Conservation (phyloP, 2,113 vertebrate species). For the Emydocephalus ijimae region DNA sequence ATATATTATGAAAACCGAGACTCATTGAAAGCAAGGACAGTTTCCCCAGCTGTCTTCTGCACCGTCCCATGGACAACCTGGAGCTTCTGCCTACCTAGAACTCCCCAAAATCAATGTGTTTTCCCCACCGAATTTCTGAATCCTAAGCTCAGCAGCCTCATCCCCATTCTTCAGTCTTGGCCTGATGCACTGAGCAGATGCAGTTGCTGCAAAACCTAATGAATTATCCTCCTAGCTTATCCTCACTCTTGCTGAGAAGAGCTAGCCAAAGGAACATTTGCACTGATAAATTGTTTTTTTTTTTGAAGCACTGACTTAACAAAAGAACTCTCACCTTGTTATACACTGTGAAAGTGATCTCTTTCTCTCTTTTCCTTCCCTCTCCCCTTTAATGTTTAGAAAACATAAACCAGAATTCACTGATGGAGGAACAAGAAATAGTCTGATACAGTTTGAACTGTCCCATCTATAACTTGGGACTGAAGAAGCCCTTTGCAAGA, state of each 20-base stretch:
- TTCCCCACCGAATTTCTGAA: conserved; percentile 17
- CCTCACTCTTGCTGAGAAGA: conserved; percentile 18
- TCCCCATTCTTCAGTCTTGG: conserved; percentile 11
- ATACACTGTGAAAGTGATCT: background rate
- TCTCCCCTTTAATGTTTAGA: rapidly evolving
- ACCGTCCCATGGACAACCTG: background rate
- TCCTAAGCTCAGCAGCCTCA: conserved; percentile 31
- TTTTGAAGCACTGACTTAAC: background rate
- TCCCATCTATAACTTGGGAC: background rate
- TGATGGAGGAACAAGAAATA: background rate
- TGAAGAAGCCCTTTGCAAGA: background rate
- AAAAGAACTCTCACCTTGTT: conserved; percentile 7
- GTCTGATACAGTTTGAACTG: too few species aligned
- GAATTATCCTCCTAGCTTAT: conserved; percentile 19
- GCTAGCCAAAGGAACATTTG: conserved; percentile 1
- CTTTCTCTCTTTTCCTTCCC: rapidly evolving
- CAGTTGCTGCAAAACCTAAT: background rate
- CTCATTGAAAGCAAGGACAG: background rate
- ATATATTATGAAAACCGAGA: background rate
- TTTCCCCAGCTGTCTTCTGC: background rate
- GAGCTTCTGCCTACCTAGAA: background rate
- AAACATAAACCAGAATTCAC: background rate
- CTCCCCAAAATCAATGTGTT: background rate
- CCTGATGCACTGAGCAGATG: conserved; percentile 7
- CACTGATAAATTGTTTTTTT: conserved; percentile 30